Conservation (phyloP, 2,797 vertebrate species). For the Coregonus sp. region DNA sequence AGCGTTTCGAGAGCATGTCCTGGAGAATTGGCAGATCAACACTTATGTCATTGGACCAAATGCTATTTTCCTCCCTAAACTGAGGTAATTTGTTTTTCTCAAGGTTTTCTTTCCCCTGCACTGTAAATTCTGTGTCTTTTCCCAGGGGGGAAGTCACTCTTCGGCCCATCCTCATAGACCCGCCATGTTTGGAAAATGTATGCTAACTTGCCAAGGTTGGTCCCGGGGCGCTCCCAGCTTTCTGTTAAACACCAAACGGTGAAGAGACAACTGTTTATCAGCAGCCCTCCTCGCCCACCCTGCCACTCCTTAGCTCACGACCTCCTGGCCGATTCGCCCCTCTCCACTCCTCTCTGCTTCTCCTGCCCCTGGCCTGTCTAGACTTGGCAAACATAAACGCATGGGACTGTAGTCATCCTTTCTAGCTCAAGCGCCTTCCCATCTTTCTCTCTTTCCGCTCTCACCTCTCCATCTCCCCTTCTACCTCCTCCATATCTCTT, state of each 20-base stretch:
- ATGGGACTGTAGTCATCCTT: slow-evolving; percentile 40
- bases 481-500: not conserved
- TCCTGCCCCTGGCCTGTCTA: slow-evolving; percentile 54
- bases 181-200: slow-evolving; percentile 44
- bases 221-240: slow-evolving; percentile 34
- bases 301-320: slow-evolving; percentile 26
- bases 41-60: slow-evolving; percentile 41
- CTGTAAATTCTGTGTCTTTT: slow-evolving; percentile 42
- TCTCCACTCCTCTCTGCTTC: slow-evolving; percentile 18
- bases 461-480: slow-evolving; percentile 1
- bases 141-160: slow-evolving; percentile 39
- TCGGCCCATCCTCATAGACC: slow-evolving; percentile 51
- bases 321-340: slow-evolving; percentile 36
- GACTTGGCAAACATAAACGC: slow-evolving; percentile 68
- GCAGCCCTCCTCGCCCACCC: slow-evolving; percentile 38
- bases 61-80: slow-evolving; percentile 21
- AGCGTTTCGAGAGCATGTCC: not conserved
- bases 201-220: slow-evolving; percentile 45
- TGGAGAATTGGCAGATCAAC: slow-evolving; percentile 48
- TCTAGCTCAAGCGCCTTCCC: slow-evolving; percentile 24
- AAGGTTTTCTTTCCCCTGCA: slow-evolving; percentile 5
- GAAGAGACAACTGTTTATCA: slow-evolving; percentile 59
- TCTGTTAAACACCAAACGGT: slow-evolving; percentile 50
- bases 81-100: slow-evolving; percentile 28
- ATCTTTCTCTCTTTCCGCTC: slow-evolving; percentile 17